Conservation (phyloP, 2,113 vertebrate genomes). For the Hypocryptadius cinnamomeus region DNA sequence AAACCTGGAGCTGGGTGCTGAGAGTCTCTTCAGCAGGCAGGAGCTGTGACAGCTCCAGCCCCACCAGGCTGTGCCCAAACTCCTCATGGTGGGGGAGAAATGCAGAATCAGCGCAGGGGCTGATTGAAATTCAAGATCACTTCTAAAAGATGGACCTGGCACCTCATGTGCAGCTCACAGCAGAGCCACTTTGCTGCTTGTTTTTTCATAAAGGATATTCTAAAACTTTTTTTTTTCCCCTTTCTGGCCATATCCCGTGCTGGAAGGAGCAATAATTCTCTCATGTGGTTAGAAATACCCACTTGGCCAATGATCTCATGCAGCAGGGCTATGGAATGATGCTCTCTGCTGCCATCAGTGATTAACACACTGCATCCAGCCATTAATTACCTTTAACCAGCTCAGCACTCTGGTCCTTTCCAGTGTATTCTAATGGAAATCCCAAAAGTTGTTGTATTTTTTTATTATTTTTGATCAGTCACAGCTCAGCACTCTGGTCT, state of each 20-base stretch:
- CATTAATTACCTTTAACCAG: not conserved
- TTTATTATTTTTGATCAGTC: not conserved
- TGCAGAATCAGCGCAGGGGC: not conserved
- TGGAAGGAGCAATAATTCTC: not conserved
- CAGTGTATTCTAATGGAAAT: not conserved
- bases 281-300: constrained; percentile 14
- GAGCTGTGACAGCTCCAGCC: not conserved
- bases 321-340: not conserved
- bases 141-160: not conserved
- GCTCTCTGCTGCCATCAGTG: not conserved
- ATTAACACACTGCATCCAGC: not conserved
- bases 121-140: not conserved
- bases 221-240: accelerated
- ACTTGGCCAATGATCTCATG: constrained; percentile 10
- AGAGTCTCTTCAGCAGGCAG: not conserved
- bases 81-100: not conserved
- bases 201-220: not conserved
- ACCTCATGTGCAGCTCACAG: not conserved
- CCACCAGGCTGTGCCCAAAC: not conserved
- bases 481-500: not conserved
- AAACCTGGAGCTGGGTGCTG: not conserved
- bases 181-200: not conserved
- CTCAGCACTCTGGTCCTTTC: not conserved
- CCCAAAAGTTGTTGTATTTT: not conserved
- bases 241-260: not conserved